Conservation (phyloP, 2,888 invertebrate genomes). For the Phlogophora meticulosa region DNA sequence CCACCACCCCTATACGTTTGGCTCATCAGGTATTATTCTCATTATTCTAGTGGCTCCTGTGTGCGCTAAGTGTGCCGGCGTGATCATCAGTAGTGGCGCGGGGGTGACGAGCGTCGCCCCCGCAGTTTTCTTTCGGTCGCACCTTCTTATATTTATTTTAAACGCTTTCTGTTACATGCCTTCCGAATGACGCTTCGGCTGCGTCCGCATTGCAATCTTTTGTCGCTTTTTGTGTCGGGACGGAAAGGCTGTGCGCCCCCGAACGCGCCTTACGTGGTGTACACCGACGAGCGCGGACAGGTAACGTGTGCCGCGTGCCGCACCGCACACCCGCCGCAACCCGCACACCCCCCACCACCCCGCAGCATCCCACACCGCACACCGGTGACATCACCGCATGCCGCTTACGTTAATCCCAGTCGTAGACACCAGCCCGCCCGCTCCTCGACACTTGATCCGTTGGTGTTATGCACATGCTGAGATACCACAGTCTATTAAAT, state of each 20-base stretch:
- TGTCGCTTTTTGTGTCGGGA: conserved; percentile 89
- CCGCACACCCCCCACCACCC: conserved; percentile 14
- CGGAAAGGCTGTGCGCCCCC: conserved; percentile 93
- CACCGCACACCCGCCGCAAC: conserved; percentile 28
- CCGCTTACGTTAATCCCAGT: conserved; percentile 44
- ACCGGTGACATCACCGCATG: conserved; percentile 47
- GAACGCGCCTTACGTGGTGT: conserved; percentile 98
- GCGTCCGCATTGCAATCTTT: conserved; percentile 88
- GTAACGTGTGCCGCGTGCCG: conserved; percentile 91
- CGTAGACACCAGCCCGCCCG: conserved; percentile 28
- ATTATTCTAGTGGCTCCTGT: conserved; percentile 89
- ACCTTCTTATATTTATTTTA: conserved; percentile 88
- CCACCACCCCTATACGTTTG: conserved; percentile 90
- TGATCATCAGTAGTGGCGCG: conserved; percentile 85
- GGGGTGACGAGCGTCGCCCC: conserved; percentile 82
- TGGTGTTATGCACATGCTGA: conserved; percentile 20
- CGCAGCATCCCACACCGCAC: conserved; percentile 16
- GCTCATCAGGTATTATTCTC: conserved; percentile 91
- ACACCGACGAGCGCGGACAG: conserved; percentile 99
- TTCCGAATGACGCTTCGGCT: conserved; percentile 91
- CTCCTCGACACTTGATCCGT: conserved; percentile 46
- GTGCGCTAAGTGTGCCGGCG: conserved; percentile 89
- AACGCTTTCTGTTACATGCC: conserved; percentile 91
- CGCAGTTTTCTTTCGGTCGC: conserved; percentile 83
- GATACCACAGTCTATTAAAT: conserved; percentile 27